Evolutionary conservation across 2,113 vertebrate genomes (phyloP), one percentile per base, ranked within the genome.

Genomic region (Sigmodon hispidus): DNA sequence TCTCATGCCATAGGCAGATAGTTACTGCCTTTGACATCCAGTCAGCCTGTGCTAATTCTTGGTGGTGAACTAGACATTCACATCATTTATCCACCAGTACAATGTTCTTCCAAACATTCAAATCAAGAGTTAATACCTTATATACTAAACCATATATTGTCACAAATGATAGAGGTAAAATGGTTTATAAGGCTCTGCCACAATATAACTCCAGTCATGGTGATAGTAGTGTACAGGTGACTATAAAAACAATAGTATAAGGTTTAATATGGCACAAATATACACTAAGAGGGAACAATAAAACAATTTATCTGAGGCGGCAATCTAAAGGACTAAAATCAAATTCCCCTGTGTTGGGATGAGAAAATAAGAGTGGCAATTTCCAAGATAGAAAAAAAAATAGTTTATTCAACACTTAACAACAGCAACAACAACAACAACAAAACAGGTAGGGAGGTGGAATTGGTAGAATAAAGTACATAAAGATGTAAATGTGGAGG

Each of bases 391-490:
- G 15, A 29, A 83, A 65, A 43, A 2, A 48, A 70, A 21, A 1
- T 31, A 34, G 36, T 67, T 34, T 7, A 5, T 17, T 0, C 70
- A 19, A 15, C 1, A 3, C 1, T 45, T 36, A 9, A 59, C 36
- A 34, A 15, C 13, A 55, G 34, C 16, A 34, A 15, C 13, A 55
- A 26, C 16, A 9, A 59, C 36, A 34, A 15, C 13, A 55, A 26
- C 16, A 59, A 73, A 5, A 7, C 19, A 45, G 5, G 0, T 59
- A 16, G 0, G 43, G 6, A 24, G 10, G 22, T 22, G 0, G n/a
- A 67, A 16, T 73, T n/a, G 26, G 43, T 52, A 13, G 19, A 61
- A 21, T 57, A 15, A 75, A 73, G 4, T 55, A 13, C 15, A 34
- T 48, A 36, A 50, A 0, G 1, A 50, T 17, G 7, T 0, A 26